phyloP scores from a whole-genome alignment of 2,113 vertebrate species.

The Epinephelus lanceolatus region DNA sequence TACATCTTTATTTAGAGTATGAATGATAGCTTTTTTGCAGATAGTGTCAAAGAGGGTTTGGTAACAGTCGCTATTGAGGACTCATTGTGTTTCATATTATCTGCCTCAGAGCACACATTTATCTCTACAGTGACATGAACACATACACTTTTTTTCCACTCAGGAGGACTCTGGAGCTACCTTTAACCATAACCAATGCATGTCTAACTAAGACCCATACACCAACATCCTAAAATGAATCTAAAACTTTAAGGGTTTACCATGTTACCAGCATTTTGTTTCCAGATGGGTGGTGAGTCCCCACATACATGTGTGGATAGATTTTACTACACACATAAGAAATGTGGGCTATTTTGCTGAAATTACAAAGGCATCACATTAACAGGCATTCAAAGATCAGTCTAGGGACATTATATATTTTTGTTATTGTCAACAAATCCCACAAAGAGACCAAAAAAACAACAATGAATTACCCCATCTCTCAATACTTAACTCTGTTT shows the following conservation, averaged over 20 bases:
- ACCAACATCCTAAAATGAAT: too few species aligned
- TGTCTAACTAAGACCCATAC: background rate
- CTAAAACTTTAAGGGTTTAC: too few species aligned
- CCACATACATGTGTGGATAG: background rate
- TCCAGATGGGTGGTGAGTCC: too few species aligned
- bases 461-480: background rate
- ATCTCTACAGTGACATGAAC: constrained; percentile 7
- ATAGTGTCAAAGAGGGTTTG: constrained; percentile 8
- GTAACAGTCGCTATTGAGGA: constrained; percentile 10
- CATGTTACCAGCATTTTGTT: background rate
- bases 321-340: background rate
- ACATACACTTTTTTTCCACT: background rate
- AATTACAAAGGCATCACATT: background rate
- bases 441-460: background rate
- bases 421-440: background rate
- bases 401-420: background rate
- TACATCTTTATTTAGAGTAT: background rate
- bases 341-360: too few species aligned
- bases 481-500: background rate
- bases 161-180: background rate
- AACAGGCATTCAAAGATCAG: background rate
- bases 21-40: background rate
- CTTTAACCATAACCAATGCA: background rate
- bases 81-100: constrained; percentile 31
- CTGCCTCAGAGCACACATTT: constrained; percentile 32